Percentiles rank a stretch among this genome's conserved stretches.
Conservation (phyloP, 2,113 vertebrate genomes). For the Canis aureus region DNA sequence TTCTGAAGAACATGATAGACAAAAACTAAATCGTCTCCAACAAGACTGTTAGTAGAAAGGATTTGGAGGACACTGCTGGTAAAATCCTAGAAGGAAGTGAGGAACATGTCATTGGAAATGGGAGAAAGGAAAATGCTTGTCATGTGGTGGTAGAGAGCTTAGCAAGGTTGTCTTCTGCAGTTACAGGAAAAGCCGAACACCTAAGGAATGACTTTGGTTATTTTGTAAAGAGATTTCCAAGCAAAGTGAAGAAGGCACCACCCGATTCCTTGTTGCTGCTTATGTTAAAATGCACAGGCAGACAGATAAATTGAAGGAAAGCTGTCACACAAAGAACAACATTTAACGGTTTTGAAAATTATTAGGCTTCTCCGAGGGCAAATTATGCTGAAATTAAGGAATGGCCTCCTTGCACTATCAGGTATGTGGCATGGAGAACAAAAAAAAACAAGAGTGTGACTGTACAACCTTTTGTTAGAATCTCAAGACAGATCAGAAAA, state of each 20-base stretch:
- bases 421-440: background rate
- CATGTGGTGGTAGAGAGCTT: background rate
- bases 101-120: background rate
- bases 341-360: slow-evolving; percentile 30
- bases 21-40: background rate
- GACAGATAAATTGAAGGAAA: background rate
- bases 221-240: background rate
- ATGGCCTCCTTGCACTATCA: background rate
- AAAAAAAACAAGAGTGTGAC: background rate
- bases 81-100: background rate
- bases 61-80: background rate
- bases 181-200: background rate
- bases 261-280: background rate
- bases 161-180: background rate
- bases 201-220: background rate
- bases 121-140: background rate
- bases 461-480: background rate
- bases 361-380: background rate
- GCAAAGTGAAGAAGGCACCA: background rate
- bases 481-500: background rate
- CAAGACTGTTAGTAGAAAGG: background rate
- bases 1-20: background rate
- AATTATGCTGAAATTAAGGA: slow-evolving; percentile 38
- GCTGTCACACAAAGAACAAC: background rate
- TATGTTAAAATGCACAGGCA: background rate